A percentile compares a stretch with the other conserved stretches of the same genome.
phyloP scores from a whole-genome alignment of 2,797 vertebrate genomes.

The Huso huso region DNA sequence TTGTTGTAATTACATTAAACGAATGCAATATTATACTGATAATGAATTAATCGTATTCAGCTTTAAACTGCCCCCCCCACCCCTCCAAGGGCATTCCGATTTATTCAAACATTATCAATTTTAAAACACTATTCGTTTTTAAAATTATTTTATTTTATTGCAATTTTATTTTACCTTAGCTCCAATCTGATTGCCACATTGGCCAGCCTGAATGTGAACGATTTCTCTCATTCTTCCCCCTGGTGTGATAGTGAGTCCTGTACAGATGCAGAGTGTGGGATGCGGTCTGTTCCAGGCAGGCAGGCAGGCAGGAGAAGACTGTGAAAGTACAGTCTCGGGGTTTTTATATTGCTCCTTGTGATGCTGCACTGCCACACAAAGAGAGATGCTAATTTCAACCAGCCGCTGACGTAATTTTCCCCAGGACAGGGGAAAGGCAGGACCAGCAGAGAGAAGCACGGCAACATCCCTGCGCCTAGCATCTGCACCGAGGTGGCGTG shows the following conservation, averaged over 20 bases:
- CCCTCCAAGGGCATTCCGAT: too few relatives aligned
- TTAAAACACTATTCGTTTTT: neutral
- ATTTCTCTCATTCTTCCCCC: constrained; percentile 55
- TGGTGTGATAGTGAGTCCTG: constrained; percentile 13
- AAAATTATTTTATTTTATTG: neutral
- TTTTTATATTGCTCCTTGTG: constrained; percentile 43
- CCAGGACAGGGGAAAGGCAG: constrained; percentile 6
- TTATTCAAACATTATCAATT: neutral
- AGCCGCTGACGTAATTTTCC: constrained; percentile 42
- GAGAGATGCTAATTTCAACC: constrained; percentile 27
- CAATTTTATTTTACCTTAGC: constrained; percentile 49
- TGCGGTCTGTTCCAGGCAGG: neutral
- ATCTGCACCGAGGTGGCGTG: constrained; percentile 19
- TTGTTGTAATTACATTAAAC: neutral
- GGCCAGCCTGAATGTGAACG: constrained; percentile 64
- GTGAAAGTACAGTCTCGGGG: constrained; percentile 13
- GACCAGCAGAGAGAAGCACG: constrained; percentile 28
- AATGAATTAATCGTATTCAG: neutral
- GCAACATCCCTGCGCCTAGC: constrained; percentile 41
- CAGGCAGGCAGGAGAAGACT: constrained; percentile 25
- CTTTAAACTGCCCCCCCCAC: neutral
- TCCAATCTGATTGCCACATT: constrained; percentile 66
- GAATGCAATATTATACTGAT: neutral
- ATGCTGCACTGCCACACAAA: constrained; percentile 32
- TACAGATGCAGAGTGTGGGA: constrained; percentile 14